Base-by-base conservation (phyloP, 2,113 vertebrate species). In the Trachemys scripta region DNA sequence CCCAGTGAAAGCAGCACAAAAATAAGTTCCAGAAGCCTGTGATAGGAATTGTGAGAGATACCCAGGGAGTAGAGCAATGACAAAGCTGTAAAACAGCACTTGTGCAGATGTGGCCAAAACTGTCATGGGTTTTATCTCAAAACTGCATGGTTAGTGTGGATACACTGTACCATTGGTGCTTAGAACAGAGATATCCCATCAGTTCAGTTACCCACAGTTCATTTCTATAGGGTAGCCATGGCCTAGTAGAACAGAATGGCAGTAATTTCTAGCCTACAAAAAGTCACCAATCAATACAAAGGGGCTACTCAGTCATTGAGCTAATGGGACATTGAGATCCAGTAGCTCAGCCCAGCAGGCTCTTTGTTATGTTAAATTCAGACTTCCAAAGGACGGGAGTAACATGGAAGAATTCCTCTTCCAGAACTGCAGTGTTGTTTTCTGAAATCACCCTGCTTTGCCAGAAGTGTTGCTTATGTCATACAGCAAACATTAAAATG, bases 291-390 rank as follows among this genome's bases (percentile, higher is more conserved):
- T 47, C 78, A 50, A 53, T 45, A 88, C 84, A 80, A 86, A 91
- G 56, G 72, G n/a, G 82, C 62, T 84, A 0, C 89, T 93, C 50
- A 85, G 45, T 27, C 59, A 91, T 65, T 85, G 78, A 89, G 80
- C 85, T 88, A 72, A 80, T 88, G 87, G 95, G 50, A 59, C 29
- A 75, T 93, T 89, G 65, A 75, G 85, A 82, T 80, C 62, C 82
- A 69, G 6, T 80, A 94, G 90, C 88, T 94, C 84, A 82, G 47
- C 93, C 80, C 90, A 94, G 92, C 89, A 92, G 81, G 93, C n/a
- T 90, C 85, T 95, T 95, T 96, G 89, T 96, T 93, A 79, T 95
- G 96, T 69, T 94, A 96, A 97, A 0, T 4, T 88, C 14, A 59
- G 91, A 8, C 10, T 92, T 31, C 75, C 38, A 69, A 84, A 80